Evolutionary conservation across 2,113 vertebrate species (phyloP).

Genomic region (Protobothrops flavoviridis): DNA sequence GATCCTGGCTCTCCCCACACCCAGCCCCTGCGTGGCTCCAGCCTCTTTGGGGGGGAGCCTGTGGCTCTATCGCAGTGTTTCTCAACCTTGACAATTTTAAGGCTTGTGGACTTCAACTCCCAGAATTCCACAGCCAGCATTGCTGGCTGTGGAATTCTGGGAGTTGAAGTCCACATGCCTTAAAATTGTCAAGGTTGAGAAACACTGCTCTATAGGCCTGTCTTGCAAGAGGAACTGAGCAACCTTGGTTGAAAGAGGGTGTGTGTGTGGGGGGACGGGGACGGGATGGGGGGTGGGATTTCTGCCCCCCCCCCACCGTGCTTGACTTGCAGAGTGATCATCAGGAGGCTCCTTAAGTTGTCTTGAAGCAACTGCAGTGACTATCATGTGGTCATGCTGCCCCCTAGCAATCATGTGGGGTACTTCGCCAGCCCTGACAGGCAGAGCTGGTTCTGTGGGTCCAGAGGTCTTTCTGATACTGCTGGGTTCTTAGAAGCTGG

Average conservation of each 20-base stretch:
- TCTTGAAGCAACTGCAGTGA: not conserved
- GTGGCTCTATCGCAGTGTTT: not conserved
- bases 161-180: too few relatives aligned
- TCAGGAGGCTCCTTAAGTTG: not conserved
- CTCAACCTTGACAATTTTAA: too few relatives aligned
- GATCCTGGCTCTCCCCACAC: too few relatives aligned
- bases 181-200: too few relatives aligned
- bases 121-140: too few relatives aligned
- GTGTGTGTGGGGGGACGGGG: too few relatives aligned
- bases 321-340: not conserved
- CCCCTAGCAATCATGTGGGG: slow-evolving; percentile 36
- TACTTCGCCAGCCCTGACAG: not conserved
- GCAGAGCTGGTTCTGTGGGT: not conserved
- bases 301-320: not conserved
- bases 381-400: slow-evolving; percentile 47
- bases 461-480: not conserved
- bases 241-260: not conserved
- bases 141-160: too few relatives aligned
- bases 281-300: not conserved
- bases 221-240: not conserved
- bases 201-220: not conserved
- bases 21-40: not conserved
- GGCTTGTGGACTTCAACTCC: too few relatives aligned
- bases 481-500: not conserved
- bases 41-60: not conserved